Percentiles rank a stretch among this genome's conserved stretches.
Evolutionary conservation across 2,797 vertebrate genomes (phyloP).

Genomic region (Diglossa cyanea): DNA sequence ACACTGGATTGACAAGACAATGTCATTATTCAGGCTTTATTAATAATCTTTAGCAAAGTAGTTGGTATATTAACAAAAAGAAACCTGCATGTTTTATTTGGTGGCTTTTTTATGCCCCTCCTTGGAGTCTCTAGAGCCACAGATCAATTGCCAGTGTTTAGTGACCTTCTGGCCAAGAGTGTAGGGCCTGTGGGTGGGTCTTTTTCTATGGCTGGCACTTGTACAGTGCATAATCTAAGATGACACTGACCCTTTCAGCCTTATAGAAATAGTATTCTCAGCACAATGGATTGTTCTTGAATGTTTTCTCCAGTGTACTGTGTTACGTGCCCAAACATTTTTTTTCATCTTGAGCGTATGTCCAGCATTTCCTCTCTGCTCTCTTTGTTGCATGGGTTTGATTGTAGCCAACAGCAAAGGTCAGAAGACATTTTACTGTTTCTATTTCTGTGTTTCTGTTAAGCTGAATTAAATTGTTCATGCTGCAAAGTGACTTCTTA

Average conservation of each 20-base stretch:
- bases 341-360: neutral
- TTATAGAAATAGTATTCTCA: slow-evolving; percentile 22
- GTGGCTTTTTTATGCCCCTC: neutral
- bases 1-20: neutral
- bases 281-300: neutral
- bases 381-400: slow-evolving; percentile 6
- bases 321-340: neutral
- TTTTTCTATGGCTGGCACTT: neutral
- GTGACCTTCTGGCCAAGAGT: slow-evolving; percentile 4
- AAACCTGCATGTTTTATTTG: neutral
- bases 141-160: slow-evolving; percentile 44
- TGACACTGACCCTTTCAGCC: slow-evolving; percentile 11
- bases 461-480: slow-evolving; percentile 27
- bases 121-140: neutral
- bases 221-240: neutral
- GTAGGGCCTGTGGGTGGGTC: neutral
- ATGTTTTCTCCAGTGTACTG: neutral
- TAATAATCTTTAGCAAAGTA: neutral
- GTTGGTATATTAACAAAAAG: neutral
- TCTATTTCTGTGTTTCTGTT: slow-evolving; percentile 28
- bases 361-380: neutral
- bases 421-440: slow-evolving; percentile 31
- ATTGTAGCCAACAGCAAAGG: slow-evolving; percentile 41
- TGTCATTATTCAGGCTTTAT: neutral
- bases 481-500: slow-evolving; percentile 22